A percentile compares a stretch with the other conserved stretches of the same genome.
phyloP scores from a whole-genome alignment of 2,113 vertebrate genomes.

The Ovibos moschatus region DNA sequence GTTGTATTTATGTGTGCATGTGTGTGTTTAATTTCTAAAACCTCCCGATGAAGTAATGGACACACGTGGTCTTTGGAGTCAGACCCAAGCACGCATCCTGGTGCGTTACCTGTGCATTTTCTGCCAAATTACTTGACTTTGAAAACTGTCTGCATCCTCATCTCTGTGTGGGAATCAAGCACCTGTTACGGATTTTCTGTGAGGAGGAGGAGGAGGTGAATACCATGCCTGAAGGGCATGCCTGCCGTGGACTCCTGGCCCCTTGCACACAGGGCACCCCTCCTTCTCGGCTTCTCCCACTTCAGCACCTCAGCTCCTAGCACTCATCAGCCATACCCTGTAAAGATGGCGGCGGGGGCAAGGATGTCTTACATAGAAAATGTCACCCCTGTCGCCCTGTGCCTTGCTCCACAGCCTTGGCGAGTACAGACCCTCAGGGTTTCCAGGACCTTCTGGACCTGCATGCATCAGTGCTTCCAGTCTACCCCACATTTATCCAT shows the following conservation, averaged over 20 bases:
- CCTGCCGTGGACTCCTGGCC: neutral
- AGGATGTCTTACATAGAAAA: neutral
- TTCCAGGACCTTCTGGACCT: rapidly evolving
- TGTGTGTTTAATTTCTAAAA: neutral
- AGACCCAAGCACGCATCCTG: neutral
- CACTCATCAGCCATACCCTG: rapidly evolving
- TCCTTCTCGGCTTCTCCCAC: neutral
- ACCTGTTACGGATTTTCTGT: rapidly evolving
- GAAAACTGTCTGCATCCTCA: rapidly evolving
- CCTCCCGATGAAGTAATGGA: neutral
- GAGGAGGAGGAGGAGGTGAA: neutral
- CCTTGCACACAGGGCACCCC: rapidly evolving
- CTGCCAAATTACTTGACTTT: neutral
- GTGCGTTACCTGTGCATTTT: neutral
- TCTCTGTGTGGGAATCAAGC: neutral
- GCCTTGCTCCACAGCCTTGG: rapidly evolving
- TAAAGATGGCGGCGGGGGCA: rapidly evolving
- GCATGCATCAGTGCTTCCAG: rapidly evolving
- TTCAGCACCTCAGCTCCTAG: neutral
- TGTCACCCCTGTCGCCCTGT: rapidly evolving
- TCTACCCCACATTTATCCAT: neutral
- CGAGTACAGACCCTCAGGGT: neutral
- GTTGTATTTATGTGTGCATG: neutral
- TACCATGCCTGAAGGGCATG: rapidly evolving
- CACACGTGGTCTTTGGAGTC: neutral